A percentile compares a stretch with the other conserved stretches of the same genome.
Conservation (phyloP, 2,113 vertebrate species). For the Brevimyrus niger region DNA sequence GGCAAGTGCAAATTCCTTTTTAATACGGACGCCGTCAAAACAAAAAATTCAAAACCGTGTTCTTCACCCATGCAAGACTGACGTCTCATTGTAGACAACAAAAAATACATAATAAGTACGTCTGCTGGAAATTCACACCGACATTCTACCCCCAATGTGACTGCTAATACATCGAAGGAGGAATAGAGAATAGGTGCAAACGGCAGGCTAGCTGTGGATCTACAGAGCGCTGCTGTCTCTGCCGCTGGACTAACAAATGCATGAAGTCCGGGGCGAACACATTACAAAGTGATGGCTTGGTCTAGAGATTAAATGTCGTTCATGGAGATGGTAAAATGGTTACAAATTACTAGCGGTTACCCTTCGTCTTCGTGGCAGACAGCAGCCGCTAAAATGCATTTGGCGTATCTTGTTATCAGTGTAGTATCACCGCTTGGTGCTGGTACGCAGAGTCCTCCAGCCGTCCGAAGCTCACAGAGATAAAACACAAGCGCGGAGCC, state of each 20-base stretch:
- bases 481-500: not conserved
- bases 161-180: not conserved
- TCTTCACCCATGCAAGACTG: not conserved
- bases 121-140: not conserved
- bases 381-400: not conserved
- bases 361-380: conserved; percentile 11
- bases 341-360: conserved; percentile 8
- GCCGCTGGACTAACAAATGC: not conserved
- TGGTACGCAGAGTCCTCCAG: not conserved
- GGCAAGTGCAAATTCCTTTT: not conserved
- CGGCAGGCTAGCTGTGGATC: not conserved
- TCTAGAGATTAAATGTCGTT: not conserved
- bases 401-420: not conserved
- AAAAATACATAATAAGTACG: not conserved
- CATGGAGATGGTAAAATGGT: not conserved
- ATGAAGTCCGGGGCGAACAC: not conserved
- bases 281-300: not conserved
- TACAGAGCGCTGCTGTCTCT: not conserved
- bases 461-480: not conserved
- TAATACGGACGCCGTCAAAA: not conserved
- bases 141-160: not conserved
- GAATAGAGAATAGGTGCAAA: not conserved
- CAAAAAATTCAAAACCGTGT: not conserved
- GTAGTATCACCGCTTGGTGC: not conserved
- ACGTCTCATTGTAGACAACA: not conserved